Conservation (phyloP, 2,797 vertebrate genomes). For the Xenentodon cancila region DNA sequence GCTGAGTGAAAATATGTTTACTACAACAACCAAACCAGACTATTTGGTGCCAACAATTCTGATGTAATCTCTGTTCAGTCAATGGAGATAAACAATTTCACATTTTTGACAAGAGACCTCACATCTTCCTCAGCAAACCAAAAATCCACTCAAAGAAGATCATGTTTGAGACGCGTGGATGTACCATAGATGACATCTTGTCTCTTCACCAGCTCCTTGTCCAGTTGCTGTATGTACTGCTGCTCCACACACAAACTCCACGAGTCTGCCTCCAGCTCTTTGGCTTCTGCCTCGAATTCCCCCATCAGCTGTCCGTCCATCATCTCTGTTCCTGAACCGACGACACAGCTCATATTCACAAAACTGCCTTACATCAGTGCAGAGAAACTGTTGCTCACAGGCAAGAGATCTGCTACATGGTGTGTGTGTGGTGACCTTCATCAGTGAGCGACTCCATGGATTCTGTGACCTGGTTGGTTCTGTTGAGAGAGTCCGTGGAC, state of each 20-base stretch:
- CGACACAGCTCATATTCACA: conserved; percentile 12
- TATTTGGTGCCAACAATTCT: too few relatives aligned
- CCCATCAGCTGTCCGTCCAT: conserved; percentile 97
- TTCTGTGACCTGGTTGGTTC: conserved; percentile 92
- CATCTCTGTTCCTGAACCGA: conserved; percentile 91
- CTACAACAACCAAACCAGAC: too few relatives aligned
- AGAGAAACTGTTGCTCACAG: neutral
- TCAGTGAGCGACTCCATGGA: conserved; percentile 96
- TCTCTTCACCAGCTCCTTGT: conserved; percentile 91
- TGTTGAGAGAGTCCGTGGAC: conserved; percentile 96
- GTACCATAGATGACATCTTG: conserved; percentile 98
- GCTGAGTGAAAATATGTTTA: too few relatives aligned
- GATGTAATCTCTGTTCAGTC: too few relatives aligned
- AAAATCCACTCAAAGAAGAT: neutral
- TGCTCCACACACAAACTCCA: conserved; percentile 93
- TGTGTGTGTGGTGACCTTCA: conserved; percentile 82
- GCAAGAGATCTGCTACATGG: too few relatives aligned
- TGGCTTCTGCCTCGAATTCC: conserved; percentile 91
- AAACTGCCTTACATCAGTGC: neutral
- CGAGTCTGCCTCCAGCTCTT: conserved; percentile 93
- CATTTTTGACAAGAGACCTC: too few relatives aligned
- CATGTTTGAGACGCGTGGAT: neutral
- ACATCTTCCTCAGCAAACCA: too few relatives aligned
- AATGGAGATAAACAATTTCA: too few relatives aligned
- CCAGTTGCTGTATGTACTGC: conserved; percentile 88